Evolutionary conservation across 2,888 invertebrate species (phyloP), one percentile per base, ranked within the genome.

Genomic region (Capitulum mitella): DNA sequence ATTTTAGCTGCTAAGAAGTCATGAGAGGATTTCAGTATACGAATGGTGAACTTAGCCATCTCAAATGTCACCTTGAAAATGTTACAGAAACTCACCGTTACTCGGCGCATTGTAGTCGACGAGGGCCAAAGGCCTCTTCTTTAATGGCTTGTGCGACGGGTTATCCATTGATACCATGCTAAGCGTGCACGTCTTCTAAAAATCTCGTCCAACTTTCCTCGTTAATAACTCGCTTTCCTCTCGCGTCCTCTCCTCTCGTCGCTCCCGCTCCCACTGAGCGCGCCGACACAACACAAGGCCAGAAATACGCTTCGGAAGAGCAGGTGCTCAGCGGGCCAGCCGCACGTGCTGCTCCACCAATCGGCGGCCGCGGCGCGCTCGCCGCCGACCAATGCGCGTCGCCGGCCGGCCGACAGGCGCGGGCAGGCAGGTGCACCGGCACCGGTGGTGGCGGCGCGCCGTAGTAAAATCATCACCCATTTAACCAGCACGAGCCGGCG

Each of bases 111-210:
- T 80, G 58, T 80, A 79, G 79, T 81, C 80, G 77, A 81, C 80
- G 22, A 81, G 78, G 29, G 81, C 81, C 79, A 81, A 48, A 16
- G 81, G 81, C 34, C 81, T 58, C 77, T 81, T 81, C 81, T 81
- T 81, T 75, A 81, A 79, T 29, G 81, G 81, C 51, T 80, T 81
- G 78, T 81, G 80, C 74, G 81, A 74, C 14, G 37, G 74, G 43
- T 74, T 74, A 37, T 43, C 74, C 74, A 74, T 74, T 26, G 74
- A 37, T 40, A 74, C 74, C 74, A 74, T 74, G 10, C 12, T 43
- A 40, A 3, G 3, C 2, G 16, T 34, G 19, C 64, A 29, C 58
- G 5, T 8, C 58, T n/a, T 29, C 6, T 22, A 0, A 22, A 8
- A 19, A n/a, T 29, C n/a, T 58, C 19, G n/a, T 29, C n/a, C 6